Base-by-base conservation (phyloP, 2,888 invertebrate species). In the Eremobia ochroleuca region DNA sequence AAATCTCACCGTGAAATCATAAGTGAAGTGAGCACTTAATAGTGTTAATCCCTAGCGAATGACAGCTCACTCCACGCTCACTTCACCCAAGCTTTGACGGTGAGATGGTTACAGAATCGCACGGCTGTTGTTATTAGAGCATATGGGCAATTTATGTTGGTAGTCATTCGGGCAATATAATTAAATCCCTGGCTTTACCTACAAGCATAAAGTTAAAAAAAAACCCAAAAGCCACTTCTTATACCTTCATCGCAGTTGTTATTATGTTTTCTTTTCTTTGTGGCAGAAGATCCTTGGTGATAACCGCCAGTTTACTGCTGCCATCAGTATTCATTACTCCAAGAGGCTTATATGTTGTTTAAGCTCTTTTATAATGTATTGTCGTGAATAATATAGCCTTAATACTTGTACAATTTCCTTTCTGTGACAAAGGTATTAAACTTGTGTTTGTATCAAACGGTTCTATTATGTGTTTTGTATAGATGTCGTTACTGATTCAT, bases 251-350 rank as follows among this genome's bases (percentile, higher is more conserved):
- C 15, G 34, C 64, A 64, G 52, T 65, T 70, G 28, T 21, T 25
- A 25, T 71, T 25, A 40, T 11, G 2, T 43, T 71, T 61, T 76
- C n/a, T 67, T 77, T 79, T 76, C 37, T 72, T 76, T 73, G 62
- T 61, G 58, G 59, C 67, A 66, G 58, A 82, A 70, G 75, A 69
- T 71, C 58, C 64, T 52, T 59, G 34, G 21, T 69, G 52, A 74
- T 76, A 86, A 76, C 69, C 68, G 31, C 49, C 68, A 76, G 72
- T 87, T 70, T 77, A 77, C 64, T 82, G 62, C 28, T 34, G 34
- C 25, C 74, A 13, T 67, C 76, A 58, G 79, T 82, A 81, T 88
- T 88, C 78, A 87, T 86, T 86, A 79, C 75, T 86, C 71, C 67
- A 79, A 78, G 81, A 79, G 72, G 85, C 85, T 84, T 81, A 80